Conservation (phyloP, 2,797 vertebrate species). For the Eleutherodactylus coqui region DNA sequence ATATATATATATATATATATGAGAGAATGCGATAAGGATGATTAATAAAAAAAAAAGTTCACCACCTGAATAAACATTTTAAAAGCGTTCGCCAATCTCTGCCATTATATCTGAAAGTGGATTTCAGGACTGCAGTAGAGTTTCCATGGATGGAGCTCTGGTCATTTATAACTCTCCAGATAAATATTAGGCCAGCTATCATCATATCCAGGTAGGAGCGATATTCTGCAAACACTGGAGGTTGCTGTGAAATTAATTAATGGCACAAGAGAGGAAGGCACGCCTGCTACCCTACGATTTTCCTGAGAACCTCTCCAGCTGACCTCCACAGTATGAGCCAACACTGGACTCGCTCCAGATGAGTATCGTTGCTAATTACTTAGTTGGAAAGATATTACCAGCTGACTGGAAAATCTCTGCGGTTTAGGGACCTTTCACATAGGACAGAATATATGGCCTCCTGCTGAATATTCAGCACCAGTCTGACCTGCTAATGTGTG, state of each 20-base stretch:
- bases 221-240: not conserved
- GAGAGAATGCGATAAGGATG: no score
- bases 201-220: not conserved
- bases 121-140: no score
- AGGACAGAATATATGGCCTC: no score
- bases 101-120: no score
- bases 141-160: not conserved
- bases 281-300: not conserved
- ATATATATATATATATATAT: no score
- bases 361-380: not conserved
- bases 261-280: not conserved
- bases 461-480: no score
- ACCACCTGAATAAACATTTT: no score
- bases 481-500: no score
- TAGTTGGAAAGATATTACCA: not conserved
- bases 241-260: not conserved
- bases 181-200: not conserved
- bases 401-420: not conserved
- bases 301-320: slow-evolving; percentile 36
- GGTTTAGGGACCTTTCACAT: no score
- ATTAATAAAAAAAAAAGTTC: no score
- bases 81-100: no score
- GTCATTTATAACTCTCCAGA: not conserved
- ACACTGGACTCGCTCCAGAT: not conserved
- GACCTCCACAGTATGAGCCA: slow-evolving; percentile 1